Percentiles rank a stretch among this genome's conserved stretches.
These are phyloP conservation scores for Cyanoderma ruficeps DNA, from an alignment of 2,113 vertebrate species.

Conservation along the genomic window DNA sequence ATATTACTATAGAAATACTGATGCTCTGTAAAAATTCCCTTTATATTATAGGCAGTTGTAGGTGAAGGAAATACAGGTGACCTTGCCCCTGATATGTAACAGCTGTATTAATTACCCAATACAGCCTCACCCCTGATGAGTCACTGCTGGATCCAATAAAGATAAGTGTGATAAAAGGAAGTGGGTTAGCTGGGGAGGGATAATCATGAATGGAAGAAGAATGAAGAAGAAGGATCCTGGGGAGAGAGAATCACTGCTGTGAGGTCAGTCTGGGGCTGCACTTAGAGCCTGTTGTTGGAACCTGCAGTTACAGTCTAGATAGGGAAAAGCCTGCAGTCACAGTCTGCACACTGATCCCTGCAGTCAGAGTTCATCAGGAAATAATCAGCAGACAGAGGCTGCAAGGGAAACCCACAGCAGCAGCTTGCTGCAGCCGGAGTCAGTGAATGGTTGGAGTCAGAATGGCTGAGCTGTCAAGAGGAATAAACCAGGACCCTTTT, in stretches of 20 bases:
- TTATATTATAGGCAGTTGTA: not conserved
- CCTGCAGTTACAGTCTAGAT: not conserved
- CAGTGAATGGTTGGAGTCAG: not conserved
- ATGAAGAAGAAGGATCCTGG: not conserved
- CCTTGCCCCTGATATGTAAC: not conserved
- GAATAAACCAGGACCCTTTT: not conserved
- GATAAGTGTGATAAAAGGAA: not conserved
- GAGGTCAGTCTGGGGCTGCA: not conserved
- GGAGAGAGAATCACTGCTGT: not conserved
- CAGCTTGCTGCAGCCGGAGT: not conserved
- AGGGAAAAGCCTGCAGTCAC: not conserved
- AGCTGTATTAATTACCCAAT: not conserved
- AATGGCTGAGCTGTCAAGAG: not conserved
- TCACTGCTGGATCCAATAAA: not conserved
- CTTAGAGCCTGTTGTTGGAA: not conserved
- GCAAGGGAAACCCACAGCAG: not conserved
- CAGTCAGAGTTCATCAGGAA: no score
- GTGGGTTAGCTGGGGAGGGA: not conserved
- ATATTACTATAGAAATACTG: not conserved
- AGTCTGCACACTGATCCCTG: no score
- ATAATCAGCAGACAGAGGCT: not conserved
- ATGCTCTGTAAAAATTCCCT: not conserved
- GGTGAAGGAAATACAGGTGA: not conserved
- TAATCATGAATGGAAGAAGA: not conserved
- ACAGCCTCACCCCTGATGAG: not conserved